Conservation (phyloP, 1,140 invertebrate genomes). For the Drosophila nikananu region DNA sequence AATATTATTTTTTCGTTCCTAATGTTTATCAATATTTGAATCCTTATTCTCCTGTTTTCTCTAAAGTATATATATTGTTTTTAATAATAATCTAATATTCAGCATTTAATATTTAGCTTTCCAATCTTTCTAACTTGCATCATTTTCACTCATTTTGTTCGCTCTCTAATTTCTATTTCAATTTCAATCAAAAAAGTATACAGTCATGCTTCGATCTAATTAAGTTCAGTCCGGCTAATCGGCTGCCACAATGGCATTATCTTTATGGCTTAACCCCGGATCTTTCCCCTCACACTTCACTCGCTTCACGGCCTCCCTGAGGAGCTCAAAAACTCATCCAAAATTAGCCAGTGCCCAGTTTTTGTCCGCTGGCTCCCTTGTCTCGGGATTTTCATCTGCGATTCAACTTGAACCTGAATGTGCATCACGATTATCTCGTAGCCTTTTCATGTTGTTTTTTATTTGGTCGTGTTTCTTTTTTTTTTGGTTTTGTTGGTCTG, state of each 20-base stretch:
- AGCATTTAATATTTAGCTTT: no score
- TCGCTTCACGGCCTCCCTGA: slow-evolving; percentile 7
- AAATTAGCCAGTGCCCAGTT: slow-evolving; percentile 42
- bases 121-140: not conserved
- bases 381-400: slow-evolving; percentile 26
- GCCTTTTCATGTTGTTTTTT: slow-evolving; percentile 8
- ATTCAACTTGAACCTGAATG: slow-evolving; percentile 50
- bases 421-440: slow-evolving; percentile 42
- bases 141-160: not conserved
- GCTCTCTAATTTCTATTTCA: slow-evolving; percentile 29
- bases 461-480: not conserved
- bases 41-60: not conserved
- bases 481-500: slow-evolving; percentile 9
- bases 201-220: slow-evolving; percentile 48
- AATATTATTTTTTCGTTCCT: not conserved
- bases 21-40: no score
- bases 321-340: slow-evolving; percentile 10
- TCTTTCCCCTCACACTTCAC: slow-evolving; percentile 11
- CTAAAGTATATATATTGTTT: no score
- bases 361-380: not conserved
- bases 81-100: no score
- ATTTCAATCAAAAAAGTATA: slow-evolving; percentile 20
- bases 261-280: slow-evolving; percentile 26
- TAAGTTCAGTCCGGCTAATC: slow-evolving; percentile 37
- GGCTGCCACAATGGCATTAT: slow-evolving; percentile 48